A percentile compares a stretch with the other conserved stretches of the same genome.
Evolutionary conservation across 2,888 invertebrate genomes (phyloP).

Genomic region (Drosophila melanosoma): DNA sequence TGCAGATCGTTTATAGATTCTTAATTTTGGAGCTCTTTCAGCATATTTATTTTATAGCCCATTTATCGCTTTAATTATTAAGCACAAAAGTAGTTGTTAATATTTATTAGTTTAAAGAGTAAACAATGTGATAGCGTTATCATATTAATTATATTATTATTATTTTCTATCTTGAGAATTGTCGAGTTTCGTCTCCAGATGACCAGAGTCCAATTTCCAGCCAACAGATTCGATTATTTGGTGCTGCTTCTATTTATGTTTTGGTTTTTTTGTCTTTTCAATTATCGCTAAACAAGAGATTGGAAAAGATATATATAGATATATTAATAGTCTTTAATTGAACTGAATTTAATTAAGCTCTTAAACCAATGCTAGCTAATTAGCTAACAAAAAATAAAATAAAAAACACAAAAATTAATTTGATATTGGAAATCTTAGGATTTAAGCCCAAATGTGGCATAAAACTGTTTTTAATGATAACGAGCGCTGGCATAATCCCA

Average conservation of each 20-base stretch:
- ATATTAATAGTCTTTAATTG: conserved; percentile 30
- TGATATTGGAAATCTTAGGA: conserved; percentile 44
- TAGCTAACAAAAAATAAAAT: conserved; percentile 16
- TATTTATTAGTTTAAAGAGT: conserved; percentile 10
- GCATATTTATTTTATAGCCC: conserved; percentile 1
- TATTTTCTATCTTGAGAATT: conserved; percentile 15
- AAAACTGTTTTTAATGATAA: conserved; percentile 63
- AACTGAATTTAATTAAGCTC: conserved; percentile 21
- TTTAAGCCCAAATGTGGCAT: conserved; percentile 58
- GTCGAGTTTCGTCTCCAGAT: conserved; percentile 11
- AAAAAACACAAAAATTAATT: conserved; percentile 41
- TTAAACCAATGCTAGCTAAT: conserved; percentile 43
- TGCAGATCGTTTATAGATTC: conserved; percentile 48
- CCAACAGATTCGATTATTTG: conserved; percentile 30
- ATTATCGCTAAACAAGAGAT: conserved; percentile 56
- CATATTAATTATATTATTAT: conserved; percentile 6
- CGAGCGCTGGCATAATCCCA: conserved; percentile 47
- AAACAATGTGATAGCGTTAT: conserved; percentile 13
- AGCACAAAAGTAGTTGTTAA: conserved; percentile 9
- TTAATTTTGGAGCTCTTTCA: conserved; percentile 27
- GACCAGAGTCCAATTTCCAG: conserved; percentile 15
- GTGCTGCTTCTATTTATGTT: conserved; percentile 11
- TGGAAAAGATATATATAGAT: neutral
- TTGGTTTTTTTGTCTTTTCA: conserved; percentile 19
- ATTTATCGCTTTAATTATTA: conserved; percentile 3